Percentiles rank a stretch among this genome's conserved stretches.
These are phyloP conservation scores for Caenorhabditis tropicalis DNA, from an alignment of 1,140 invertebrate genomes.

Conservation along the genomic window DNA sequence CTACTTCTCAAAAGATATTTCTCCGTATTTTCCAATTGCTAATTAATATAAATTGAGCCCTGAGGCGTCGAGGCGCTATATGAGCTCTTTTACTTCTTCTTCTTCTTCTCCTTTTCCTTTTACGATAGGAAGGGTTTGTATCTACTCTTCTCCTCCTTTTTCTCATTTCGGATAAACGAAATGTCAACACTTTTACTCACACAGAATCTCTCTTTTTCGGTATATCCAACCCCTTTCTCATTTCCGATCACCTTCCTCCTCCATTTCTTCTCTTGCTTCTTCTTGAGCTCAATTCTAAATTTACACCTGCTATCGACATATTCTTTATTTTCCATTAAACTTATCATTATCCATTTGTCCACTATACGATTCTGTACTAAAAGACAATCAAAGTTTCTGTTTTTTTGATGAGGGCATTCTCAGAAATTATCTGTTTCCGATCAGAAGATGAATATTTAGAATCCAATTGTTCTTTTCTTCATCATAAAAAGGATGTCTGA, in stretches of 20 bases:
- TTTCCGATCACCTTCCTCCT: not conserved
- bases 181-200: not conserved
- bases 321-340: not conserved
- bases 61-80: not conserved
- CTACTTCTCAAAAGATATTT: not conserved
- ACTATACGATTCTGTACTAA: not conserved
- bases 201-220: not conserved
- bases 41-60: conserved; percentile 45
- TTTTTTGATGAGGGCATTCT: no score
- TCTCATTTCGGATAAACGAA: not conserved
- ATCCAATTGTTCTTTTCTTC: no score
- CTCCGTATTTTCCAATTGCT: not conserved
- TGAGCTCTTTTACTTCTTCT: not conserved
- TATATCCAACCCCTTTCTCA: not conserved
- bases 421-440: no score
- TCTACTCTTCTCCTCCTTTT: not conserved
- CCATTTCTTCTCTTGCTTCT: not conserved
- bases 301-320: not conserved
- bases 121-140: not conserved
- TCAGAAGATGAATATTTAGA: no score
- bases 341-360: not conserved
- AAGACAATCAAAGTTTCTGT: not conserved
- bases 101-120: not conserved
- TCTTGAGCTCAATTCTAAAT: not conserved
- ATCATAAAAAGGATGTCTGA: no score